A percentile compares a stretch with the other conserved stretches of the same genome.
phyloP scores from a whole-genome alignment of 1,140 invertebrate genomes.

The Acromyrmex echinatior region DNA sequence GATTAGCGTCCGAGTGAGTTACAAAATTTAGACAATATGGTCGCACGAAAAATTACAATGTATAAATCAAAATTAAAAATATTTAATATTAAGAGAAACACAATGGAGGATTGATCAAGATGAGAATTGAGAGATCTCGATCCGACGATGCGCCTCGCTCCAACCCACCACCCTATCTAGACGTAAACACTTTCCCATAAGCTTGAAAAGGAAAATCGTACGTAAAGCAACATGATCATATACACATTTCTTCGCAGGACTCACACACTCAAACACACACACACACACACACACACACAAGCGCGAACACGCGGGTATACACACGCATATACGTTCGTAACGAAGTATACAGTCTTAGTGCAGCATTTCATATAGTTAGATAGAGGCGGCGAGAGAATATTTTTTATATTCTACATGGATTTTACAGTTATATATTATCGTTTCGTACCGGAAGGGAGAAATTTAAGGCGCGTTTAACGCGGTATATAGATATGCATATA shows the following conservation, averaged over 20 bases:
- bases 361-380: conserved; percentile 77
- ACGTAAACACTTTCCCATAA: conserved; percentile 69
- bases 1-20: neutral
- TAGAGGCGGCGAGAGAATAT: conserved; percentile 78
- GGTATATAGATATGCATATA: conserved; percentile 74
- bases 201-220: conserved; percentile 62
- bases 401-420: conserved; percentile 82
- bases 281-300: conserved; percentile 9
- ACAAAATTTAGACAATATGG: conserved; percentile 15
- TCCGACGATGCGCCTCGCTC: conserved; percentile 47
- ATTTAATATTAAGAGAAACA: neutral
- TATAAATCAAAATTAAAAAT: conserved; percentile 30
- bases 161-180: conserved; percentile 66
- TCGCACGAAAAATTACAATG: neutral
- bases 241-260: neutral
- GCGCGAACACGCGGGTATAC: conserved; percentile 55
- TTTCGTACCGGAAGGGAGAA: conserved; percentile 73
- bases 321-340: conserved; percentile 72
- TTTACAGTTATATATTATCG: conserved; percentile 80
- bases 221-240: conserved; percentile 64
- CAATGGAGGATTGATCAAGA: neutral
- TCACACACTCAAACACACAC: conserved; percentile 3
- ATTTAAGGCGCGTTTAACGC: conserved; percentile 74
- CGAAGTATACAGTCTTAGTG: conserved; percentile 77
- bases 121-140: conserved; percentile 59